Percentiles rank a stretch among this genome's conserved stretches.
Conservation (phyloP, 1,140 invertebrate species). For the Dreissena polymorpha region DNA sequence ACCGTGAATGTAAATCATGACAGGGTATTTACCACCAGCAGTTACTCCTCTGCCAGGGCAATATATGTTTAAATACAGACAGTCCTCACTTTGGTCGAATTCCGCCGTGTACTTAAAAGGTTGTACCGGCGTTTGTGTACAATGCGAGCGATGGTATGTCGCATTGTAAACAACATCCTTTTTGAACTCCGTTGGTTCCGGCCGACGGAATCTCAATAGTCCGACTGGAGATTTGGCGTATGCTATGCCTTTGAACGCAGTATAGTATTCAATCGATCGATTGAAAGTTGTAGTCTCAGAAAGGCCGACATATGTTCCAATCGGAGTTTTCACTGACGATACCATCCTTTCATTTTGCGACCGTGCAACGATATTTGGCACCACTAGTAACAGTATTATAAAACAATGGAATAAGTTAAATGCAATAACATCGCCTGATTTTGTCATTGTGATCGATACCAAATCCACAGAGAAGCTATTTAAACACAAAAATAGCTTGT, state of each 20-base stretch:
- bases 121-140: slow-evolving; percentile 82
- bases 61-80: slow-evolving; percentile 95
- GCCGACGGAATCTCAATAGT: slow-evolving; percentile 87
- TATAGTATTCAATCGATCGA: slow-evolving; percentile 87
- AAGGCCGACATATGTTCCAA: slow-evolving; percentile 19
- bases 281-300: not conserved
- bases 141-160: slow-evolving; percentile 92
- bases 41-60: slow-evolving; percentile 83
- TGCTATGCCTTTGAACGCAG: slow-evolving; percentile 93
- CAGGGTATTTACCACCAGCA: slow-evolving; percentile 79
- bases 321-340: not conserved
- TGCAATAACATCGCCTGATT: too few species aligned
- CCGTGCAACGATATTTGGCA: too few species aligned
- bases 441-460: too few species aligned
- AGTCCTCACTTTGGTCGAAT: slow-evolving; percentile 90
- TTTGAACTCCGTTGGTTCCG: slow-evolving; percentile 90
- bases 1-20: slow-evolving; percentile 98
- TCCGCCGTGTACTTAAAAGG: not conserved
- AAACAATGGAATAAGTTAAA: too few species aligned
- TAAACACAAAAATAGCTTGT: too few species aligned
- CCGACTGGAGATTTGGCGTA: slow-evolving; percentile 95
- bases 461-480: too few species aligned
- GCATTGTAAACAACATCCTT: slow-evolving; percentile 89
- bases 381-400: too few species aligned
- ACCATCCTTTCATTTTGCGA: too few species aligned